Percentiles rank a stretch among this genome's conserved stretches.
Conservation (phyloP, 2,888 invertebrate genomes). For the Eumerus sabulonum region DNA sequence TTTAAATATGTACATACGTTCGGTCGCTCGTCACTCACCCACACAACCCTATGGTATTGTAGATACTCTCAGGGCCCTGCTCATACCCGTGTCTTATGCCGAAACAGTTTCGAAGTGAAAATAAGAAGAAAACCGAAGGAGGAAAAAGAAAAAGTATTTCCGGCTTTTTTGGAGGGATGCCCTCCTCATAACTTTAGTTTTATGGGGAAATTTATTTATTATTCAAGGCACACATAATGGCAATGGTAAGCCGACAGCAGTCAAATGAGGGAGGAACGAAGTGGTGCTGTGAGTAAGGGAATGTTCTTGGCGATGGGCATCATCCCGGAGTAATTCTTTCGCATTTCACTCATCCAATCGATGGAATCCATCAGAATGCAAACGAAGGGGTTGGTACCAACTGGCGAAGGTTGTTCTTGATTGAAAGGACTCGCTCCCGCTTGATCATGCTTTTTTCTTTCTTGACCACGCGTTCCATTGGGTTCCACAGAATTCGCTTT, state of each 20-base stretch:
- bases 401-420: neutral
- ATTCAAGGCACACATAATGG: conserved; percentile 34
- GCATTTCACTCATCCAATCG: conserved; percentile 4
- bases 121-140: conserved; percentile 3
- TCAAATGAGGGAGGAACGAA: neutral
- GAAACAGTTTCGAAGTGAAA: neutral
- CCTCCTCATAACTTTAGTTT: conserved; percentile 3
- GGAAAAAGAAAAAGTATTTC: conserved; percentile 31
- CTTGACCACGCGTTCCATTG: no score
- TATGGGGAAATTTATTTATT: conserved; percentile 29
- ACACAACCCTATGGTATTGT: no score
- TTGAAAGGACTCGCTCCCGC: neutral
- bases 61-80: neutral
- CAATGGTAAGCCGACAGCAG: neutral
- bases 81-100: no score
- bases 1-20: conserved; percentile 9
- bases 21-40: neutral
- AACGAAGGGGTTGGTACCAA: conserved; percentile 9
- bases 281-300: neutral
- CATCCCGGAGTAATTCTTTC: conserved; percentile 23
- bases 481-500: no score
- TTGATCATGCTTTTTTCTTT: no score
- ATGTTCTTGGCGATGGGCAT: conserved; percentile 16
- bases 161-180: conserved; percentile 41
- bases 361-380: conserved; percentile 43